These are phyloP conservation scores for Epinotia bilunana DNA, from an alignment of 2,888 invertebrate species.

Conservation along the genomic window DNA sequence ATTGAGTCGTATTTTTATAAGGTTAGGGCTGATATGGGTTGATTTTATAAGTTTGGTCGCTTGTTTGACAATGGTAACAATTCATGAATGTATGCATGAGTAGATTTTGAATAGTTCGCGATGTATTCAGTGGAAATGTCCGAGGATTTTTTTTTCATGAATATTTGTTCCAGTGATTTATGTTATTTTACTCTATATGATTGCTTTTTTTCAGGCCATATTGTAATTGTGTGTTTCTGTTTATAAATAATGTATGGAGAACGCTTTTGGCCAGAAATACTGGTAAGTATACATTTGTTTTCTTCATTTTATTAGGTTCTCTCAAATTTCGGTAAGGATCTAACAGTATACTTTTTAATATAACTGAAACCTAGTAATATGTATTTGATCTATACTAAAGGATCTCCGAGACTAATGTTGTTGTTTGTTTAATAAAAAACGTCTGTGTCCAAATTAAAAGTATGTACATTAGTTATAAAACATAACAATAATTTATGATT, in stretches of 20 bases:
- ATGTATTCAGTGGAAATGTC: conserved; percentile 47
- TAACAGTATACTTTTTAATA: too few species aligned
- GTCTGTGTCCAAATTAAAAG: too few species aligned
- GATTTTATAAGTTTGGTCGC: conserved; percentile 11
- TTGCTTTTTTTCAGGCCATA: conserved; percentile 37
- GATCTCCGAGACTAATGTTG: too few species aligned
- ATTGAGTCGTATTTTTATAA: neutral
- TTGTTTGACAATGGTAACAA: conserved; percentile 52
- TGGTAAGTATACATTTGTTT: too few species aligned
- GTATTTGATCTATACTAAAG: too few species aligned
- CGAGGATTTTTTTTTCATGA: conserved; percentile 47
- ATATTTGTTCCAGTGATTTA: conserved; percentile 52
- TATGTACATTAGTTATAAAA: too few species aligned
- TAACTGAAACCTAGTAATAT: too few species aligned
- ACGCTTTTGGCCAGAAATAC: neutral
- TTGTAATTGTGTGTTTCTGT: conserved; percentile 34
- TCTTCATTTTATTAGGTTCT: too few species aligned
- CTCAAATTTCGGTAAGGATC: too few species aligned
- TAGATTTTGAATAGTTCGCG: conserved; percentile 51
- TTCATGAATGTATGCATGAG: conserved; percentile 55
- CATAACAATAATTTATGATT: too few species aligned
- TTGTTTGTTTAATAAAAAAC: too few species aligned
- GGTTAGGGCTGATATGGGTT: neutral
- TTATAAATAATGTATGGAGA: conserved; percentile 33
- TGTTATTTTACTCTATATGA: conserved; percentile 45